Base-by-base conservation (phyloP, 1,140 invertebrate genomes). In the Pogonus chalceus region DNA sequence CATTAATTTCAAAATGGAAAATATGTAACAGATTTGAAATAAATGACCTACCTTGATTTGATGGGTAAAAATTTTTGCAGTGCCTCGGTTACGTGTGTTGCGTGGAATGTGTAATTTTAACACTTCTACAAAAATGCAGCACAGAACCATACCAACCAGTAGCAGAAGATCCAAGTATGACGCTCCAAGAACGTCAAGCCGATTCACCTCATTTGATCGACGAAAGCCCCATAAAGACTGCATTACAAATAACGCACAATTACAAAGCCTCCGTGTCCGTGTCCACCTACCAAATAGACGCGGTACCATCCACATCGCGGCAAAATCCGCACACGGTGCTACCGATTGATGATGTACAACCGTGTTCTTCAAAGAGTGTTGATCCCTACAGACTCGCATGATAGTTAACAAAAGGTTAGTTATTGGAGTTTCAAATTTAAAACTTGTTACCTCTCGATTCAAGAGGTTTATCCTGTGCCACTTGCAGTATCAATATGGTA, bases 241-340 rank as follows among this genome's bases (percentile, higher is more conserved):
- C 56, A 61, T 68, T 60, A 65, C 68, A 65, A 62, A 61, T 53
- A 18, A 65, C 63, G 60, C 66, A 69, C 63, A 69, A 69, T 61
- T 69, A 67, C 55, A 66, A 65, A 58, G 62, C 68, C 48, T 63
- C 66, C 24, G 58, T 64, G 12, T n/a, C n/a, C n/a, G 49, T 51
- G 2, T 24, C 23, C 22, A 65, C 61, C 46, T 62, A 64, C 39
- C 63, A 62, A 51, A n/a, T n/a, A n/a, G 53, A 53, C 20, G 56
- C 60, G 21, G 58, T 62, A 23, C 49, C 65, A 23, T 65, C 68
- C 20, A 69, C 64, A 20, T 65, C 65, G 7, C 61, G 61, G 55
- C 60, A 66, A 47, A 59, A 62, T 51, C 64, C 60, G 21, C 49
- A 57, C n/a, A 10, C 9, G 7, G 3, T 16, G 9, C 4, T 43